Percentiles rank a stretch among this genome's conserved stretches.
phyloP scores from a whole-genome alignment of 2,888 invertebrate genomes.

The Diarsia dahlii region DNA sequence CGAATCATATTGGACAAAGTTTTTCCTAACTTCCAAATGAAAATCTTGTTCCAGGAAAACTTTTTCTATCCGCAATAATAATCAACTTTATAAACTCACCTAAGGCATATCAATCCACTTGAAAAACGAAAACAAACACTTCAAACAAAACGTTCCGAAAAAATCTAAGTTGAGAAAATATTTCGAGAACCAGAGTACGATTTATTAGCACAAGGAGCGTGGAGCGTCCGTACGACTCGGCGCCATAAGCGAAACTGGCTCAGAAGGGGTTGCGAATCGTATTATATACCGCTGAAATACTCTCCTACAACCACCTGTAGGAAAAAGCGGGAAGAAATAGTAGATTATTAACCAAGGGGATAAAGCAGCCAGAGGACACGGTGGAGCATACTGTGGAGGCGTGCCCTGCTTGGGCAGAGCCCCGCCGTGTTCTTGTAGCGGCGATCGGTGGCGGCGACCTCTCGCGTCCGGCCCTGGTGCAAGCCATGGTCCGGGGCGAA shows the following conservation, averaged over 20 bases:
- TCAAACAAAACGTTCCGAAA: slow-evolving; percentile 43
- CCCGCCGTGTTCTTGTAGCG: too few species aligned
- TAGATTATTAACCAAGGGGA: too few species aligned
- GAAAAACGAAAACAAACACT: slow-evolving; percentile 51
- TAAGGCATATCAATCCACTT: slow-evolving; percentile 50
- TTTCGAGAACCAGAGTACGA: slow-evolving; percentile 48
- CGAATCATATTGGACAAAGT: too few species aligned
- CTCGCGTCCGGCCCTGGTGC: too few species aligned
- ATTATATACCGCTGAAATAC: slow-evolving; percentile 66
- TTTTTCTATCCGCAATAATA: neutral
- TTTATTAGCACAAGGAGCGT: slow-evolving; percentile 42
- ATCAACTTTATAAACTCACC: slow-evolving; percentile 38
- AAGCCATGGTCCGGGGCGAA: too few species aligned
- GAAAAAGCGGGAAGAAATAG: slow-evolving; percentile 13
- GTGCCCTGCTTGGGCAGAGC: too few species aligned
- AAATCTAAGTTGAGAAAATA: slow-evolving; percentile 37
- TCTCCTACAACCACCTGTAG: slow-evolving; percentile 71
- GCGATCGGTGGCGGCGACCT: too few species aligned
- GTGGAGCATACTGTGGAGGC: too few species aligned
- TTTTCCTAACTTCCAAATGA: too few species aligned
- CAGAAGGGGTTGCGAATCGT: slow-evolving; percentile 62
- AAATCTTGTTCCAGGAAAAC: neutral
- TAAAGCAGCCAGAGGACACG: too few species aligned
- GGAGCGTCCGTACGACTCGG: slow-evolving; percentile 58
- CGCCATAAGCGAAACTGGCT: slow-evolving; percentile 67